Evolutionary conservation across 2,888 invertebrate species (phyloP), one percentile per base, ranked within the genome.

Genomic region (Emmelina monodactyla): DNA sequence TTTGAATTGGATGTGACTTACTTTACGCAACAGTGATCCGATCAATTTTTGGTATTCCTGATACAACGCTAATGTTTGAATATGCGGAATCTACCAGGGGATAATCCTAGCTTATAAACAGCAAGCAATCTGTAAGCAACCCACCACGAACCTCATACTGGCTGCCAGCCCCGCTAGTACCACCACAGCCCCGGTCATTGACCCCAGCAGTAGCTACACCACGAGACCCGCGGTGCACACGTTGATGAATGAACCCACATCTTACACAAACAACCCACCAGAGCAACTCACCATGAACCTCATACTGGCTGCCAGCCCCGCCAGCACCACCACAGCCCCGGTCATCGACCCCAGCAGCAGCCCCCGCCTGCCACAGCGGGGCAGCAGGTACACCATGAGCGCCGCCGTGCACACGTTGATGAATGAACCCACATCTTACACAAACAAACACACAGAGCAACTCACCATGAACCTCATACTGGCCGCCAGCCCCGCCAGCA

Each of bases 181-280:
- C 2, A 81, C 38, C 0, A 84, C 67, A 4, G 88, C 85, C 2
- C 81, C 55, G 2, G 75, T 62, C 31, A 84, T 76, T 34, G 91
- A 91, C 7, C 80, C 61, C 41, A 91, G 82, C 49, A 91, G 78
- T n/a, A n/a, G n/a, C n/a, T n/a, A n/a, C n/a, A n/a, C n/a, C n/a
- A n/a, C n/a, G n/a, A n/a, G n/a, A n/a, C n/a, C n/a, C n/a, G n/a
- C n/a, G n/a, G n/a, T n/a, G n/a, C n/a, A n/a, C n/a, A n/a, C n/a
- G n/a, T n/a, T n/a, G n/a, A n/a, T n/a, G n/a, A n/a, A n/a, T n/a
- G n/a, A n/a, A n/a, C n/a, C n/a, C n/a, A n/a, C n/a, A n/a, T n/a
- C n/a, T n/a, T n/a, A n/a, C n/a, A n/a, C n/a, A n/a, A n/a, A n/a
- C n/a, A n/a, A n/a, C n/a, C n/a, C n/a, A n/a, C n/a, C n/a, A n/a